These are phyloP conservation scores for Delichon dasypus DNA, from an alignment of 2,797 vertebrate genomes.

Conservation along the genomic window DNA sequence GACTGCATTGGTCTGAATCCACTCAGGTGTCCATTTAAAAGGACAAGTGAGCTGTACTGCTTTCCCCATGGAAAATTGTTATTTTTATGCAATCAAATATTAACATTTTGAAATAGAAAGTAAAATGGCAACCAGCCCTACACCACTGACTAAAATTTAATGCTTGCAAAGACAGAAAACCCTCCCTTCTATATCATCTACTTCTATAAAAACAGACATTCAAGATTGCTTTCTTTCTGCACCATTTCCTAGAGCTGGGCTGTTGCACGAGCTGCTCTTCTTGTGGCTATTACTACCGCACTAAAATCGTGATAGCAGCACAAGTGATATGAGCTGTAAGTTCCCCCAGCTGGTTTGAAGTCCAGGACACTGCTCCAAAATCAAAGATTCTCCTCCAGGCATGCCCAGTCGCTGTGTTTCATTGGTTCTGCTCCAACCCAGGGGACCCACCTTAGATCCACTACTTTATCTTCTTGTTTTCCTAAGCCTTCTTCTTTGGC, in stretches of 20 bases:
- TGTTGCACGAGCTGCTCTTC: not conserved
- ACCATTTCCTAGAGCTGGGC: not conserved
- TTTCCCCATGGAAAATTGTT: not conserved
- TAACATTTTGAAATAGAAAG: not conserved
- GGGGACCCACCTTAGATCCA: not conserved
- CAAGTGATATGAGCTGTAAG: not conserved
- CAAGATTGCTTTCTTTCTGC: not conserved
- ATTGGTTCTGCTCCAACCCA: not conserved
- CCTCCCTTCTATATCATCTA: not conserved
- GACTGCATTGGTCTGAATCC: not conserved
- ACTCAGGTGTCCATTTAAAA: not conserved
- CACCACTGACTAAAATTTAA: not conserved
- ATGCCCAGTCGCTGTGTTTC: not conserved
- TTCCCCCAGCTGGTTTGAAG: not conserved
- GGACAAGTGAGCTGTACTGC: not conserved
- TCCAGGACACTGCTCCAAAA: not conserved
- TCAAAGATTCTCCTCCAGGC: not conserved
- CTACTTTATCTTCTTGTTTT: not conserved
- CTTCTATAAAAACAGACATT: not conserved
- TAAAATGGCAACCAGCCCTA: not conserved
- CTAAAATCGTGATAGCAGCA: not conserved
- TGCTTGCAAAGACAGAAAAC: not conserved
- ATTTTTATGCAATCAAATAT: not conserved
- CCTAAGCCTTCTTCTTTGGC: not conserved
- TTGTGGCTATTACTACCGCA: not conserved